Conservation (phyloP, 2,888 invertebrate species). For the Anthrax anthrax region DNA sequence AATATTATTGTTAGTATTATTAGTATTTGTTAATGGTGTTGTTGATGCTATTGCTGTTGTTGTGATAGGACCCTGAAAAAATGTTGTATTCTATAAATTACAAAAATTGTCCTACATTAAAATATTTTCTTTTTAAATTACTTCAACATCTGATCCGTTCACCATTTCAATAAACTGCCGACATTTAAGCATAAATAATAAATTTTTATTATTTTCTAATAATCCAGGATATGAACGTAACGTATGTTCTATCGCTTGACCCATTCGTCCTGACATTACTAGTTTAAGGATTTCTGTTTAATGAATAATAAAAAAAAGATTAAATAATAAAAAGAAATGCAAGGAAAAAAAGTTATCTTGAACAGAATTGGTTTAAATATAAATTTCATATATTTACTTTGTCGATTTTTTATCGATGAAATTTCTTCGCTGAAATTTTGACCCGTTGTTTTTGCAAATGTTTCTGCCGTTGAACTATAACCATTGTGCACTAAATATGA, state of each 20-base stretch:
- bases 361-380: not conserved
- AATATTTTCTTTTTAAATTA: too few relatives aligned
- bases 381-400: slow-evolving; percentile 46
- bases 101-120: too few relatives aligned
- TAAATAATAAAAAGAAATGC: slow-evolving; percentile 3
- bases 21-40: not conserved
- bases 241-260: slow-evolving; percentile 87
- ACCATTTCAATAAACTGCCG: slow-evolving; percentile 99
- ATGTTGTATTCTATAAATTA: too few relatives aligned
- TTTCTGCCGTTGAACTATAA: slow-evolving; percentile 90
- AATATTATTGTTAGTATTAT: not conserved
- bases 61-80: not conserved
- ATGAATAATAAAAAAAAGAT: slow-evolving; percentile 15
- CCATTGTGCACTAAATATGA: slow-evolving; percentile 97
- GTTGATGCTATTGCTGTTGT: not conserved
- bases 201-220: slow-evolving; percentile 76
- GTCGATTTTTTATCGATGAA: slow-evolving; percentile 87
- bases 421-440: slow-evolving; percentile 86
- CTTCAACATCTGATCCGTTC: slow-evolving; percentile 72
- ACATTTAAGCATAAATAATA: slow-evolving; percentile 91
- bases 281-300: slow-evolving; percentile 75
- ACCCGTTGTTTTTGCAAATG: slow-evolving; percentile 80
- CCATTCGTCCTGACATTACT: slow-evolving; percentile 84
- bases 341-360: not conserved
- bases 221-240: slow-evolving; percentile 85